phyloP scores from a whole-genome alignment of 2,797 vertebrate genomes.

The Mormyrus hasselquistii region DNA sequence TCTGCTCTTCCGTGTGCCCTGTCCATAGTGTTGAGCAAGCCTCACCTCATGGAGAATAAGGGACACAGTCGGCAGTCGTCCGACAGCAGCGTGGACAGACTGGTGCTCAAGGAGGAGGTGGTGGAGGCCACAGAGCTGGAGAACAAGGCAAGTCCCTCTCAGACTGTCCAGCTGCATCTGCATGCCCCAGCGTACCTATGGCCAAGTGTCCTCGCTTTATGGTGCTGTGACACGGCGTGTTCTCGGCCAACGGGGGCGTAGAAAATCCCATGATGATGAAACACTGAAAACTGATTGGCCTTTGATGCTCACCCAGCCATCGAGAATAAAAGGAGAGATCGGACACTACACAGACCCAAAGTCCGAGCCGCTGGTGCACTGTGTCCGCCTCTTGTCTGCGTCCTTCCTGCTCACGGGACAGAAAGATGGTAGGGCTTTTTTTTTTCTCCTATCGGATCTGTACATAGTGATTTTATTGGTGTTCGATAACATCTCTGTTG shows the following conservation, averaged over 20 bases:
- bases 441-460: not conserved
- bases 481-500: not conserved
- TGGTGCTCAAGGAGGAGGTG: slow-evolving; percentile 74
- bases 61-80: slow-evolving; percentile 87
- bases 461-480: no score
- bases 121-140: slow-evolving; percentile 72
- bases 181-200: not conserved
- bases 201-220: not conserved
- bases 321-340: slow-evolving; percentile 84
- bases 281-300: not conserved
- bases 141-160: slow-evolving; percentile 68
- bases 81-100: slow-evolving; percentile 80
- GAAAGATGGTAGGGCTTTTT: slow-evolving; percentile 68
- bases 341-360: slow-evolving; percentile 77
- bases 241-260: not conserved
- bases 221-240: not conserved
- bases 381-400: slow-evolving; percentile 83
- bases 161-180: not conserved
- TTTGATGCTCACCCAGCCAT: slow-evolving; percentile 61
- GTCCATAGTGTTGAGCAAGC: slow-evolving; percentile 73
- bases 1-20: not conserved
- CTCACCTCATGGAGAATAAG: slow-evolving; percentile 70
- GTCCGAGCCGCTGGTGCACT: slow-evolving; percentile 83
- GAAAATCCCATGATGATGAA: not conserved
- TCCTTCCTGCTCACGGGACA: slow-evolving; percentile 88